Evolutionary conservation across 2,113 vertebrate species (phyloP).

Genomic region (Hemibates koningsi): DNA sequence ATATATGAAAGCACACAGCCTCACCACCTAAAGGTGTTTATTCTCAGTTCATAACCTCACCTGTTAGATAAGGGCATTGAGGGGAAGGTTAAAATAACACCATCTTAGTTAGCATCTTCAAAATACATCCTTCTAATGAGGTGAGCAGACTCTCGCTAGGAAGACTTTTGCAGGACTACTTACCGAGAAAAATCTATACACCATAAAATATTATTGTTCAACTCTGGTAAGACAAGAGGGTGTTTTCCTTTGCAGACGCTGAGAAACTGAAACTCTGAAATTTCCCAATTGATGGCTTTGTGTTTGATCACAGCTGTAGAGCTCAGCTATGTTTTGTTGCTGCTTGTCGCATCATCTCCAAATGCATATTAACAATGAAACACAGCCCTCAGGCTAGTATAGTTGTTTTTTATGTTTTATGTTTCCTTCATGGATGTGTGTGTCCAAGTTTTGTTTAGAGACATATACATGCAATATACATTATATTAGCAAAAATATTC

Average conservation of each 20-base stretch:
- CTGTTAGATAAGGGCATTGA: neutral
- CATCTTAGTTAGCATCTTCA: neutral
- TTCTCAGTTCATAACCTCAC: neutral
- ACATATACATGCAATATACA: neutral
- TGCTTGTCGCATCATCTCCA: neutral
- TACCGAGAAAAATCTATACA: neutral
- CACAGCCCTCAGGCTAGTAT: neutral
- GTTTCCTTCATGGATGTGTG: neutral
- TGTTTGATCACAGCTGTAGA: slow-evolving; percentile 54
- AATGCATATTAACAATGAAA: slow-evolving; percentile 16
- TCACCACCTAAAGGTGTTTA: neutral
- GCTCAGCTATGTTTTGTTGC: slow-evolving; percentile 2
- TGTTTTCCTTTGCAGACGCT: neutral
- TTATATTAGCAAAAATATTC: neutral
- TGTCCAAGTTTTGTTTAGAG: neutral
- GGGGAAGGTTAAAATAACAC: neutral
- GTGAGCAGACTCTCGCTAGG: neutral
- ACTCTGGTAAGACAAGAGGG: neutral
- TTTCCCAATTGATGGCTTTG: neutral
- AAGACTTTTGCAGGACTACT: neutral
- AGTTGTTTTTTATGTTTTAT: neutral
- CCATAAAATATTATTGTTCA: neutral
- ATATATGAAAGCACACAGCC: neutral
- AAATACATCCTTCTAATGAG: neutral
- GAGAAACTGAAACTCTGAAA: slow-evolving; percentile 17